These are phyloP conservation scores for Myioborus melanocephalus DNA, from an alignment of 2,797 vertebrate genomes.

Conservation along the genomic window DNA sequence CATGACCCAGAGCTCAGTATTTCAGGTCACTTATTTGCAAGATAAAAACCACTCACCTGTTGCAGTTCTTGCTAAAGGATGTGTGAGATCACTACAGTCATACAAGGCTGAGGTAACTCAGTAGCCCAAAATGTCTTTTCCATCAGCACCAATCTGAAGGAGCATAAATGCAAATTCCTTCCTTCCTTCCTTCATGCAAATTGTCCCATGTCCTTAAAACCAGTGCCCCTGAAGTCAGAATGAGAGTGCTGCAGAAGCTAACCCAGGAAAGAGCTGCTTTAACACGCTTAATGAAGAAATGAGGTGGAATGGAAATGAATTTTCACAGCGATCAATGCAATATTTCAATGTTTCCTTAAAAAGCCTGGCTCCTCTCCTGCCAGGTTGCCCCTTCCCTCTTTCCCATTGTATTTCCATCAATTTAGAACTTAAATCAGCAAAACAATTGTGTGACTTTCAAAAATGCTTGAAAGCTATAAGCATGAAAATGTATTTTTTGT, in stretches of 20 bases:
- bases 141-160: neutral
- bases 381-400: constrained; percentile 1
- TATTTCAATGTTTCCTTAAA: neutral
- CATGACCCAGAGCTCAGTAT: neutral
- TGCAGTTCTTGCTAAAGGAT: neutral
- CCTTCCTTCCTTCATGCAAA: neutral
- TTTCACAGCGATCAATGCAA: constrained; percentile 11
- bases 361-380: neutral
- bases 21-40: neutral
- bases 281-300: neutral
- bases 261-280: neutral
- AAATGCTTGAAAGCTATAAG: constrained; percentile 12
- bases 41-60: neutral
- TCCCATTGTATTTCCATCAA: neutral
- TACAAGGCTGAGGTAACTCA: neutral
- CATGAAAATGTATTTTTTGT: constrained; percentile 44
- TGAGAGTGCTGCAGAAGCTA: neutral
- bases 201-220: neutral
- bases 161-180: neutral
- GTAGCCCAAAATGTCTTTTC: neutral
- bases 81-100: neutral
- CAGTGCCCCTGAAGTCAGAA: neutral
- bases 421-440: constrained; percentile 51
- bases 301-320: neutral
- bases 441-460: constrained; percentile 41